Evolutionary conservation across 2,113 vertebrate species (phyloP), one percentile per base, ranked within the genome.

Genomic region (Phylloscopus trochilus): DNA sequence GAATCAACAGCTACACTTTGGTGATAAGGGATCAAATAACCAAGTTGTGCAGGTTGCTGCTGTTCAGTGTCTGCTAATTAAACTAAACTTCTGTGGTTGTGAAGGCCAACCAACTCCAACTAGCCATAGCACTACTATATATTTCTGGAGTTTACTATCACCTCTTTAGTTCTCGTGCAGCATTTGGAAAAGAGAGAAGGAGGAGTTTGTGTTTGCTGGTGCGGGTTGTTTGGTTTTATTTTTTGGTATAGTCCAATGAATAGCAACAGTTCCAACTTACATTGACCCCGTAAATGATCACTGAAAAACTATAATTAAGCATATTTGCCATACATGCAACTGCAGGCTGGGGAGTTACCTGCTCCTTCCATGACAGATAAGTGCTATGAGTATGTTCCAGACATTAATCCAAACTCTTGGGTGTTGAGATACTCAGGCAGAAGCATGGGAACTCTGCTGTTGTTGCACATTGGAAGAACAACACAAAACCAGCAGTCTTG

Each of bases 1-100:
- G 72, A 83, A 73, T 86, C 72, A 83, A 80, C 89, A 93, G 79
- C 83, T 95, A 86, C 72, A 33, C 41, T 77, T 76, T 24, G 30
- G 37, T 73, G 91, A 90, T 90, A 93, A 88, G 49, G 37, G 83
- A 95, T 92, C 91, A 90, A 53, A 76, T 73, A 85, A 43, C 33
- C 33, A 86, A 73, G 70, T 20, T 39, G 75, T 22, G 53, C 39
- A 31, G 37, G 37, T 51, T 92, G 66, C 5, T 88, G 53, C 58
- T 44, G 30, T 35, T 92, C 47, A 66, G 67, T 31, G 60, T 79
- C 49, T 67, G 46, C 70, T 69, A 80, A 76, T 46, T 52, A 17
- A 92, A 80, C 63, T 44, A 18, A 92, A 76, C n/a, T 74, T 47
- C 49, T 64, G 63, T 8, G 7, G 27, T 62, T 39, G 3, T 22